These are phyloP conservation scores for Papilio glaucus DNA, from an alignment of 1,140 invertebrate genomes.

Conservation along the genomic window DNA sequence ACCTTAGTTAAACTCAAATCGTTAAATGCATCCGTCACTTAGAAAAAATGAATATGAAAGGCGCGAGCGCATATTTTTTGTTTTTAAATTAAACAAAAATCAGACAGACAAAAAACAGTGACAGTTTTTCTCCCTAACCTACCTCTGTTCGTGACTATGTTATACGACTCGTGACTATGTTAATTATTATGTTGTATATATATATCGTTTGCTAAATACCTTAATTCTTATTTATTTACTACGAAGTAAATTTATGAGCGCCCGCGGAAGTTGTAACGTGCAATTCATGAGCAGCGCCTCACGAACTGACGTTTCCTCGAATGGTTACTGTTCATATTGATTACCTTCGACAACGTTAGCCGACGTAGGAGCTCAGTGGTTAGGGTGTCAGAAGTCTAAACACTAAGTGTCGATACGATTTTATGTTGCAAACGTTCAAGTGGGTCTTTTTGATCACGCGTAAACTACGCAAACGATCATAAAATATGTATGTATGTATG, in stretches of 20 bases:
- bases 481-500: no score
- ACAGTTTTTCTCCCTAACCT: no score
- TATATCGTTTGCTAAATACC: neutral
- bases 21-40: no score
- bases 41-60: no score
- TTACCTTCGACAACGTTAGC: neutral
- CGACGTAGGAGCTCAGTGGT: neutral
- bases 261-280: neutral
- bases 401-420: no score
- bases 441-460: neutral
- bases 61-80: no score
- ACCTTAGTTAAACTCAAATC: no score
- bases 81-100: no score
- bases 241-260: neutral
- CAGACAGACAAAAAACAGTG: no score
- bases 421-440: neutral
- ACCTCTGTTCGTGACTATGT: neutral
- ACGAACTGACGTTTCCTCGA: neutral
- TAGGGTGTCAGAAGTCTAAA: neutral
- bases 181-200: neutral
- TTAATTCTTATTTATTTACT: neutral
- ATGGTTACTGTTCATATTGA: neutral
- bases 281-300: neutral
- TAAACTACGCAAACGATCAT: neutral
- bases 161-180: no score